Conservation (phyloP, 2,113 vertebrate species). For the Alouatta palliata region DNA sequence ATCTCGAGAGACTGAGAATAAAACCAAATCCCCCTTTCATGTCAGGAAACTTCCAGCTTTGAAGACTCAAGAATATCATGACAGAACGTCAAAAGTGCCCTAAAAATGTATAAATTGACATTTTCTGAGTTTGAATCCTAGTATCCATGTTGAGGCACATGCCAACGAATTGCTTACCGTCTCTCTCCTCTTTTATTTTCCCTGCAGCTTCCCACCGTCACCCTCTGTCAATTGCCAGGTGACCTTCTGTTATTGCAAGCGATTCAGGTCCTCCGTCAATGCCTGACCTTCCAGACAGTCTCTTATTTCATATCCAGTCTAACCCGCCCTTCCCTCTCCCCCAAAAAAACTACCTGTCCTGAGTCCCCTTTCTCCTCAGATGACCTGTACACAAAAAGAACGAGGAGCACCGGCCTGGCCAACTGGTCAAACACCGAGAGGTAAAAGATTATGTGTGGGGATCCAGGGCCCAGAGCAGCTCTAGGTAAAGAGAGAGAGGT, state of each 20-base stretch:
- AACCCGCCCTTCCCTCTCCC: background rate
- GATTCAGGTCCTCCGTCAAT: background rate
- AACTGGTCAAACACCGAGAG: slow-evolving; percentile 56
- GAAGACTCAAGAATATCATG: background rate
- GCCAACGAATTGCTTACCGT: background rate
- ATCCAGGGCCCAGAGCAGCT: slow-evolving; percentile 38
- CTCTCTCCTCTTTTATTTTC: background rate
- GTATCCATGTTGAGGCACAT: background rate
- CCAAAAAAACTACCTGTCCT: background rate
- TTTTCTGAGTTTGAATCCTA: background rate
- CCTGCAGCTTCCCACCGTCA: background rate
- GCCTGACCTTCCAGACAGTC: background rate
- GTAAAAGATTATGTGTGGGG: slow-evolving; percentile 59
- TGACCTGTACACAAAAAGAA: slow-evolving; percentile 58
- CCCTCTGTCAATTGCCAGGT: slow-evolving; percentile 17
- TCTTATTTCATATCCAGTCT: background rate
- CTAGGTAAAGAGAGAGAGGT: slow-evolving; percentile 33
- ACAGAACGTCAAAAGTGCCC: slow-evolving; percentile 12
- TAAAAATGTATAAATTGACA: background rate
- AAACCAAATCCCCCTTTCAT: slow-evolving; percentile 7
- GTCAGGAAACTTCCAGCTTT: background rate
- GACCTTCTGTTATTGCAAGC: slow-evolving; percentile 35
- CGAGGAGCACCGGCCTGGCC: background rate
- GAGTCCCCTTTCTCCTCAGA: slow-evolving; percentile 68
- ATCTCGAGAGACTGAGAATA: background rate